These are phyloP conservation scores for Acanthisitta chloris DNA, from an alignment of 2,113 vertebrate genomes.

Conservation along the genomic window DNA sequence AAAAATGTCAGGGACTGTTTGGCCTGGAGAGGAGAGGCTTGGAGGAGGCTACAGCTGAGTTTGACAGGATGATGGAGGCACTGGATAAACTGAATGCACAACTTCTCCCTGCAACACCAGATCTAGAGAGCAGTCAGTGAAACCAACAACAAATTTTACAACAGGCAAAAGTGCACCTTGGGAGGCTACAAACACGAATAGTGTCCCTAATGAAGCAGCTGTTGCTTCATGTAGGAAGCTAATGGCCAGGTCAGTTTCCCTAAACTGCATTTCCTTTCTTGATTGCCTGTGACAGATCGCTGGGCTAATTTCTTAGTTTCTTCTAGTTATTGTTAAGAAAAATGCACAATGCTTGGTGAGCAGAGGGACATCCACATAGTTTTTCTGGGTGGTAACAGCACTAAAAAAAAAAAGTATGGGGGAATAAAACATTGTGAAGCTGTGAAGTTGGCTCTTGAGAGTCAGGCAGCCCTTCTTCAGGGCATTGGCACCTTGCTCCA, in stretches of 20 bases:
- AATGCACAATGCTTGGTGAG: background rate
- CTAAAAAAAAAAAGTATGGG: background rate
- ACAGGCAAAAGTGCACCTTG: fast-evolving
- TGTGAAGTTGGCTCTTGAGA: background rate
- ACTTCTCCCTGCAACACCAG: background rate
- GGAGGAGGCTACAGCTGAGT: background rate
- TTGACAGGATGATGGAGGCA: background rate
- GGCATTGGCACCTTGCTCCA: background rate
- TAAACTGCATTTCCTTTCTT: background rate
- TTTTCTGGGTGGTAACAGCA: background rate
- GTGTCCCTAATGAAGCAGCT: background rate
- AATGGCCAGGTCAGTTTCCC: background rate
- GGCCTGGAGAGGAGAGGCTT: background rate
- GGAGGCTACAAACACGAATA: too few relatives aligned
- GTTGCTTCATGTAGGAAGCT: background rate
- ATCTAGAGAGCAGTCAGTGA: background rate
- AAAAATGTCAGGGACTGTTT: background rate
- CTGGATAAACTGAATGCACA: background rate
- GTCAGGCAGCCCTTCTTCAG: background rate
- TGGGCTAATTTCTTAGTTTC: background rate
- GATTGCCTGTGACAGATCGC: fast-evolving
- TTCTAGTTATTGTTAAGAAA: background rate
- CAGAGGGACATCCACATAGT: background rate
- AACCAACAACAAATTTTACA: background rate
- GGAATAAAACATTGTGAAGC: fast-evolving